Percentiles rank a stretch among this genome's conserved stretches.
Conservation (phyloP, 2,888 invertebrate genomes). For the Linyphia triangularis region DNA sequence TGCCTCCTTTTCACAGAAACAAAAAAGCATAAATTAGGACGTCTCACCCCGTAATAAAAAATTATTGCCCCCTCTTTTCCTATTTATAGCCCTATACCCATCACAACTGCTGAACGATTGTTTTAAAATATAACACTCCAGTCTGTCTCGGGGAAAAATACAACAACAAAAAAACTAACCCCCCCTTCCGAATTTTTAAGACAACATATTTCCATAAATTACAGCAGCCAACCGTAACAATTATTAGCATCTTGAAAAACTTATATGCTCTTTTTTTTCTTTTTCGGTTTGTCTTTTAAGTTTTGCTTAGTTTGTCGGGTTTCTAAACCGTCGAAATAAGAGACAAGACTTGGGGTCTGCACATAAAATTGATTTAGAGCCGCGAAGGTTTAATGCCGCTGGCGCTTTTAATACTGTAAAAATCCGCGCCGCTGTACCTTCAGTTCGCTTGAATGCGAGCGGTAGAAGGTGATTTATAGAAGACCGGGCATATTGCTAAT, state of each 20-base stretch:
- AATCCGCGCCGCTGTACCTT: slow-evolving; percentile 57
- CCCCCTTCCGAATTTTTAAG: slow-evolving; percentile 50
- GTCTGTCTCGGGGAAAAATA: slow-evolving; percentile 28
- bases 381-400: slow-evolving; percentile 42
- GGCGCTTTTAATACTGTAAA: slow-evolving; percentile 59
- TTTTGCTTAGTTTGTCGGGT: slow-evolving; percentile 34
- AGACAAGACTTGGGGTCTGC: slow-evolving; percentile 39
- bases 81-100: slow-evolving; percentile 57
- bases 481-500: slow-evolving; percentile 69
- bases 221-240: slow-evolving; percentile 73
- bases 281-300: slow-evolving; percentile 5
- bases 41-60: slow-evolving; percentile 53
- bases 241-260: slow-evolving; percentile 71
- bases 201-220: slow-evolving; percentile 75
- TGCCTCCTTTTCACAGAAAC: not conserved
- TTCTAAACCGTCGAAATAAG: slow-evolving; percentile 50
- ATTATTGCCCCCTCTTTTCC: slow-evolving; percentile 44
- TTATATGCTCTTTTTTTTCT: not conserved
- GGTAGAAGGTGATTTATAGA: slow-evolving; percentile 51
- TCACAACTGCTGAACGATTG: slow-evolving; percentile 66
- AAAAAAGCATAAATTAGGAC: not conserved
- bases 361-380: slow-evolving; percentile 74
- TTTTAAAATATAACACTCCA: slow-evolving; percentile 69
- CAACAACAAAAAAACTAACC: slow-evolving; percentile 34
- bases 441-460: not conserved